These are phyloP conservation scores for Odocoileus hemionus DNA, from an alignment of 2,113 vertebrate species.

Conservation along the genomic window DNA sequence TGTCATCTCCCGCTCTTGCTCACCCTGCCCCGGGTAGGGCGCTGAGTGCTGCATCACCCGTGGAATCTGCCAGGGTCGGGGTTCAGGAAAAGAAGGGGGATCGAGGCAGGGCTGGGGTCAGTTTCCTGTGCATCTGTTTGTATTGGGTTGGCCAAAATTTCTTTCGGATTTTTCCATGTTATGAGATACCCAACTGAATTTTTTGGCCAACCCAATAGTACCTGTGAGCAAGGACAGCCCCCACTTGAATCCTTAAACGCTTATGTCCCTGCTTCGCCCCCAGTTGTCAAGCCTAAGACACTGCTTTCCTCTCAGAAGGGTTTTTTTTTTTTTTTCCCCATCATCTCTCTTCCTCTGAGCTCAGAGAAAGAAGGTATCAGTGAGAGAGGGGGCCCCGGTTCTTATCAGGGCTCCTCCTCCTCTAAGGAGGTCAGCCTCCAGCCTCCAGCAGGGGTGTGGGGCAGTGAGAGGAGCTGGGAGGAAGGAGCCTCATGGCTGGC, in stretches of 20 bases:
- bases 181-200: neutral
- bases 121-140: neutral
- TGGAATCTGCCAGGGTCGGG: neutral
- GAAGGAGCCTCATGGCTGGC: neutral
- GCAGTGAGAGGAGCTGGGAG: neutral
- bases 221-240: neutral
- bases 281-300: neutral
- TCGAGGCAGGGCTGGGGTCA: neutral
- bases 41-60: rapidly evolving
- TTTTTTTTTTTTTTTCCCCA: neutral
- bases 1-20: neutral
- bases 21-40: neutral
- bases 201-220: neutral
- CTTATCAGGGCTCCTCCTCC: neutral
- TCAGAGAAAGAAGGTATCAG: neutral
- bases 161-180: neutral
- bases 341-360: neutral
- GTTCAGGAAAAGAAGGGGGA: neutral
- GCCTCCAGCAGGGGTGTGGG: neutral
- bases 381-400: neutral
- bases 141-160: neutral
- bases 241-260: constrained; percentile 27
- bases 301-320: constrained; percentile 37
- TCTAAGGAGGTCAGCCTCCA: neutral
- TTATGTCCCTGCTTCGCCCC: neutral